A percentile compares a stretch with the other conserved stretches of the same genome.
These are phyloP conservation scores for Apocheima hispidaria DNA, from an alignment of 2,888 invertebrate genomes.

Conservation along the genomic window DNA sequence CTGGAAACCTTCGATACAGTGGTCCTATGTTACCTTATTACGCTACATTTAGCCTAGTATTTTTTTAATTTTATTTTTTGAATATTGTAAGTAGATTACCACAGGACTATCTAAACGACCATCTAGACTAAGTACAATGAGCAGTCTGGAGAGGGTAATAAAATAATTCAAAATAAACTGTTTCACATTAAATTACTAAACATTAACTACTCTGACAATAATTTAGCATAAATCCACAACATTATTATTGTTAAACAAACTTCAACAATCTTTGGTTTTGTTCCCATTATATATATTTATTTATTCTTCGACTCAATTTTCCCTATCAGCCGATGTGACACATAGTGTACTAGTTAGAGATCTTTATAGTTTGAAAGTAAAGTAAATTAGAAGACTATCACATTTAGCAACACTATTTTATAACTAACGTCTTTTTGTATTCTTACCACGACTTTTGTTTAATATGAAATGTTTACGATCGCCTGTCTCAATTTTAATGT, in stretches of 20 bases:
- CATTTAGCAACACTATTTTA: constrained; percentile 84
- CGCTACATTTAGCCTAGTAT: constrained; percentile 70
- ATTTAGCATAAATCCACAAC: constrained; percentile 85
- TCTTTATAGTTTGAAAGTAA: constrained; percentile 77
- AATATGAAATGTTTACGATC: constrained; percentile 76
- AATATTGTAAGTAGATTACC: constrained; percentile 72
- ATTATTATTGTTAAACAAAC: constrained; percentile 84
- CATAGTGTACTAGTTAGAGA: constrained; percentile 76
- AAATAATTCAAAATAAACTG: constrained; percentile 74
- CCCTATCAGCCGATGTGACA: constrained; percentile 73
- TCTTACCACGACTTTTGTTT: constrained; percentile 76
- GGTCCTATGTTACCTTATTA: constrained; percentile 80
- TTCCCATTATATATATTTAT: constrained; percentile 86
- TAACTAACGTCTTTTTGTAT: constrained; percentile 82
- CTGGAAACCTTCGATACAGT: constrained; percentile 72
- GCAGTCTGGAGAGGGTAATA: constrained; percentile 84
- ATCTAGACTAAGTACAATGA: constrained; percentile 81
- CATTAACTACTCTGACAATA: constrained; percentile 82
- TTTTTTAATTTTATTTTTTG: constrained; percentile 70
- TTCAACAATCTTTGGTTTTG: constrained; percentile 94
- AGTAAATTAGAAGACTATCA: constrained; percentile 85
- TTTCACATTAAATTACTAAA: constrained; percentile 74
- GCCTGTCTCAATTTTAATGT: constrained; percentile 78
- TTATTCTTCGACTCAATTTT: constrained; percentile 71
- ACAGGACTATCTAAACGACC: constrained; percentile 73